Evolutionary conservation across 2,888 invertebrate genomes (phyloP).

Genomic region (Punctoribates punctum): DNA sequence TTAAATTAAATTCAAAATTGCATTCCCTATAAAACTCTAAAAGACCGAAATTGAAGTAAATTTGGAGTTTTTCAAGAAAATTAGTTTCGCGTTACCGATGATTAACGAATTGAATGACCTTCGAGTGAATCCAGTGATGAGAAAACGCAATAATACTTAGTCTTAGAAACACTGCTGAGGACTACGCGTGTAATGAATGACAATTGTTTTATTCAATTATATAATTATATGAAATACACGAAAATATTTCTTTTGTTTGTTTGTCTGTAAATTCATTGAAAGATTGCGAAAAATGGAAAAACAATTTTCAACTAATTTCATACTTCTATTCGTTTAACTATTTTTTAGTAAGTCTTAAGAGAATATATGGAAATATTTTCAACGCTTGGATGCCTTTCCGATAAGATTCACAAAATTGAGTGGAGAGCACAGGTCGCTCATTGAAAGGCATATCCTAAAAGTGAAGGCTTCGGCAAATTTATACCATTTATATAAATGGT

Average conservation of each 20-base stretch:
- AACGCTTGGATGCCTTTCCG: background rate
- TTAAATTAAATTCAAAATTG: background rate
- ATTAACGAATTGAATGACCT: conserved; percentile 34
- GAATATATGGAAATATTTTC: conserved; percentile 1
- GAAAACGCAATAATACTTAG: background rate
- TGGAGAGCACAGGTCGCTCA: background rate
- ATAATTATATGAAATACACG: conserved; percentile 33
- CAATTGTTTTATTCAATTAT: conserved; percentile 36
- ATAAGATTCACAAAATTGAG: background rate
- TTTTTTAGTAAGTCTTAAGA: too few relatives aligned
- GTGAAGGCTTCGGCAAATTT: conserved; percentile 21
- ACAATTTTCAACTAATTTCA: conserved; percentile 15
- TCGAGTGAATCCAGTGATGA: conserved; percentile 12
- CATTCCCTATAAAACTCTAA: too few relatives aligned
- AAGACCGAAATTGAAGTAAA: too few relatives aligned
- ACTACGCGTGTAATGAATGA: conserved; percentile 19
- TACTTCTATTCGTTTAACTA: background rate
- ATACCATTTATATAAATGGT: conserved; percentile 26
- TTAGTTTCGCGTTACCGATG: background rate
- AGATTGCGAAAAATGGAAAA: background rate
- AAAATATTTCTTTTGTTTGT: conserved; percentile 6
- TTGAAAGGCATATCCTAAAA: background rate
- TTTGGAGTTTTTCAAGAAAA: background rate
- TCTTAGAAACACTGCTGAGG: background rate
- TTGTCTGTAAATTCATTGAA: background rate